Percentiles rank a stretch among this genome's conserved stretches.
Conservation (phyloP, 2,797 vertebrate genomes). For the Labroides dimidiatus region DNA sequence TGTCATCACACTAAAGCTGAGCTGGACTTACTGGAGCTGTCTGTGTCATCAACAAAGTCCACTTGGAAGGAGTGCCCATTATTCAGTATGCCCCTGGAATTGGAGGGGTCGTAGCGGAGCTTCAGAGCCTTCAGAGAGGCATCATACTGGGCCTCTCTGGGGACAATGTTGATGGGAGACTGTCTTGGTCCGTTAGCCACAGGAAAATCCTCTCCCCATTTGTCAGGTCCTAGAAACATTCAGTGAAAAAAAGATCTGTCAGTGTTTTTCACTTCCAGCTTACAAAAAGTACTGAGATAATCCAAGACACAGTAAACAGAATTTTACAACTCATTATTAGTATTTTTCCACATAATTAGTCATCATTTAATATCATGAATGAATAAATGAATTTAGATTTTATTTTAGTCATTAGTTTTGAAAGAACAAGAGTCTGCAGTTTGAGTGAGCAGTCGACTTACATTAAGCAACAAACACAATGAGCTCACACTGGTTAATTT, state of each 20-base stretch:
- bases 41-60: slow-evolving; percentile 89
- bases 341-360: too few relatives aligned
- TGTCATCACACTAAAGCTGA: neutral
- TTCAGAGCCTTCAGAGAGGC: slow-evolving; percentile 85
- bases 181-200: slow-evolving; percentile 90
- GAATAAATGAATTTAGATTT: too few relatives aligned
- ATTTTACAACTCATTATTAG: too few relatives aligned
- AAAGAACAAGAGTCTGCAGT: too few relatives aligned
- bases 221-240: slow-evolving; percentile 86
- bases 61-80: slow-evolving; percentile 94
- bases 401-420: too few relatives aligned
- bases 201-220: slow-evolving; percentile 88
- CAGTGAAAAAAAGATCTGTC: neutral
- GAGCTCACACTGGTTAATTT: too few relatives aligned
- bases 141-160: slow-evolving; percentile 86
- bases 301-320: too few relatives aligned
- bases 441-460: too few relatives aligned
- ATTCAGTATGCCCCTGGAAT: slow-evolving; percentile 90
- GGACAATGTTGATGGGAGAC: slow-evolving; percentile 94
- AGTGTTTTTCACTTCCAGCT: too few relatives aligned
- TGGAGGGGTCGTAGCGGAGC: slow-evolving; percentile 87
- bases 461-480: too few relatives aligned
- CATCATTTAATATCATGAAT: too few relatives aligned
- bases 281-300: too few relatives aligned
- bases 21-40: slow-evolving; percentile 90